Base-by-base conservation (phyloP, 2,888 invertebrate genomes). In the Bimastos eiseni region DNA sequence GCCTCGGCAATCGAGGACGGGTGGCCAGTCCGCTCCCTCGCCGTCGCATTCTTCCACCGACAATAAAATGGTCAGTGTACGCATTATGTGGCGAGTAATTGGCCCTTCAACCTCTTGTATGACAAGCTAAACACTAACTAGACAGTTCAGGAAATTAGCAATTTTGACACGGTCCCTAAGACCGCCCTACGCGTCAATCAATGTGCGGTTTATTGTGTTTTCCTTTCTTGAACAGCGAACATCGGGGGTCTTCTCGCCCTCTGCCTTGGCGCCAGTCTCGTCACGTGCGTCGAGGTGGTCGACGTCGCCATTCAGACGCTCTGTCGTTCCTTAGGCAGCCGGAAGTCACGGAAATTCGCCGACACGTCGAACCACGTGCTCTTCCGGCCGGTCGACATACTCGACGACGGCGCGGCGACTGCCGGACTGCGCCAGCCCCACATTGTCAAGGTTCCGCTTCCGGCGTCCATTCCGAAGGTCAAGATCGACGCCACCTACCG, bases 211-310 rank as follows among this genome's bases (percentile, higher is more conserved):
- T 86, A 11, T 86, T 36, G 36, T 34, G 86, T 86, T 86, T 86
- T 37, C 30, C 84, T 86, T 34, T 36, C 86, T 86, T 37, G n/a
- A 36, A 49, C 90, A 91, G 91, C 90, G 33, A 89, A 91, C 90
- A 33, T 90, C 38, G 91, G 91, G 19, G 91, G 91, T 19, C 33
- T 91, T 37, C 34, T 91, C 88, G 91, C 91, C 3, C 89, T 91
- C 33, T 90, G 90, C 83, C 91, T 90, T 5, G 91, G 91, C n/a
- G 91, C 90, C 83, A 91, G 91, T 38, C 34, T 91, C 37, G 89
- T 91, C 83, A 91, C 91, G 89, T 36, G 89, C 88, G n/a, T 91
- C 83, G 90, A 91, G 49, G 19, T 91, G 70, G 30, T 90, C 37
- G 38, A 34, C 89, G 38, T 86, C 49, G 21, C 86, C n/a, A 37